phyloP scores from a whole-genome alignment of 2,888 invertebrate genomes.

The Hydriomena furcata region DNA sequence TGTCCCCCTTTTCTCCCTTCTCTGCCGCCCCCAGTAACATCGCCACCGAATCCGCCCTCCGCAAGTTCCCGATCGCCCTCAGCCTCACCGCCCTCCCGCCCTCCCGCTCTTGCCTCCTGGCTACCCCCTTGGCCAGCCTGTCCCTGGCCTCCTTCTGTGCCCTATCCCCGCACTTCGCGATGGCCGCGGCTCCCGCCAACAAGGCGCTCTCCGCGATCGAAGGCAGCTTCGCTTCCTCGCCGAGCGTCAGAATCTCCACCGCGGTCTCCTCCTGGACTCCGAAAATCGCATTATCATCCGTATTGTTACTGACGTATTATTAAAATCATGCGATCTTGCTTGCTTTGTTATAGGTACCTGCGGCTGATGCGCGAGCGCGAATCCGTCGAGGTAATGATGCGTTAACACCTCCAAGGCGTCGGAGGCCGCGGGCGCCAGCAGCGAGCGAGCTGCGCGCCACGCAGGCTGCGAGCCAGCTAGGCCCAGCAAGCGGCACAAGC shows the following conservation, averaged over 20 bases:
- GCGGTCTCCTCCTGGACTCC: no score
- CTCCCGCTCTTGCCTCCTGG: no score
- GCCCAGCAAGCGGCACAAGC: slow-evolving; percentile 22
- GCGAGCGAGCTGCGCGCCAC: slow-evolving; percentile 45
- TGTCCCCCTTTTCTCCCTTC: slow-evolving; percentile 29
- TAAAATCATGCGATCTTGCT: no score
- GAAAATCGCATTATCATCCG: no score
- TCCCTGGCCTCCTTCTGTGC: slow-evolving; percentile 8
- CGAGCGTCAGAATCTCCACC: slow-evolving; percentile 26
- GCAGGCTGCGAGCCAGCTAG: slow-evolving; percentile 40
- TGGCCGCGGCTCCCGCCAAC: slow-evolving; percentile 41
- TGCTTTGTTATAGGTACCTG: not conserved
- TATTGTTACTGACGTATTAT: no score
- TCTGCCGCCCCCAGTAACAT: slow-evolving; percentile 49
- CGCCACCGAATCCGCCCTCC: slow-evolving; percentile 46
- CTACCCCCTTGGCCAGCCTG: no score
- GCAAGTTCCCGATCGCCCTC: slow-evolving; percentile 58
- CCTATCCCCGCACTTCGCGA: slow-evolving; percentile 28
- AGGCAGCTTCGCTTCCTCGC: slow-evolving; percentile 39
- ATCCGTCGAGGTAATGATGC: slow-evolving; percentile 32
- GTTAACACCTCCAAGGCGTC: slow-evolving; percentile 41
- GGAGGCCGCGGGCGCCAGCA: slow-evolving; percentile 46
- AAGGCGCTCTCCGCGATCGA: slow-evolving; percentile 40
- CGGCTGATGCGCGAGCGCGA: slow-evolving; percentile 35
- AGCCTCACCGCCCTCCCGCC: slow-evolving; percentile 36